These are phyloP conservation scores for Ivindomyrus marchei DNA, from an alignment of 2,113 vertebrate genomes.

Conservation along the genomic window DNA sequence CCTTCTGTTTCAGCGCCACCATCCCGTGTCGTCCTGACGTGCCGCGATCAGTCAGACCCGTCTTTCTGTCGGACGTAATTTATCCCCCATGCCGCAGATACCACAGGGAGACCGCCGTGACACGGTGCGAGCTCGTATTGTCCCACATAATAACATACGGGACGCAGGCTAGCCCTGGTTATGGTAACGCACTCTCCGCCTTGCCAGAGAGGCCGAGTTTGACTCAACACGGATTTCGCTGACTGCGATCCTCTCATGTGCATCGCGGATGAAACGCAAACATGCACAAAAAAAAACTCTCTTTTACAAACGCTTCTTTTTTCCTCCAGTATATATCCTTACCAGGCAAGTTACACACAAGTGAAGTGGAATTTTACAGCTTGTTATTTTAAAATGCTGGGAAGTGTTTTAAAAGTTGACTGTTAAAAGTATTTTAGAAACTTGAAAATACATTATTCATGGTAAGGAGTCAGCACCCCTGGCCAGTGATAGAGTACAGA, in stretches of 20 bases:
- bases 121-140: neutral
- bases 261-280: neutral
- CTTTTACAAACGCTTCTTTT: neutral
- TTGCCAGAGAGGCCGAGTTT: neutral
- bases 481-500: neutral
- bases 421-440: neutral
- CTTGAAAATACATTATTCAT: neutral
- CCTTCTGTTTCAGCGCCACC: neutral
- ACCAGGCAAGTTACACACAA: neutral
- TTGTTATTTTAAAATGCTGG: neutral
- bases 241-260: neutral
- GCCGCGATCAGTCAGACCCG: neutral
- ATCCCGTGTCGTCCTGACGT: neutral
- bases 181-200: neutral
- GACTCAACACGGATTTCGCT: neutral
- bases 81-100: neutral
- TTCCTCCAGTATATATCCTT: neutral
- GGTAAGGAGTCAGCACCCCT: neutral
- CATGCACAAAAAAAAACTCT: neutral
- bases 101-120: neutral
- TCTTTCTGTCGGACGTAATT: neutral
- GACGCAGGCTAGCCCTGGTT: neutral
- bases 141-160: conserved; percentile 15
- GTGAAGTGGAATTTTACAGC: neutral
- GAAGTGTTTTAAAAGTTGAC: neutral